These are phyloP conservation scores for Melanotaenia parkinsoni DNA, from an alignment of 2,797 vertebrate genomes.

Conservation along the genomic window DNA sequence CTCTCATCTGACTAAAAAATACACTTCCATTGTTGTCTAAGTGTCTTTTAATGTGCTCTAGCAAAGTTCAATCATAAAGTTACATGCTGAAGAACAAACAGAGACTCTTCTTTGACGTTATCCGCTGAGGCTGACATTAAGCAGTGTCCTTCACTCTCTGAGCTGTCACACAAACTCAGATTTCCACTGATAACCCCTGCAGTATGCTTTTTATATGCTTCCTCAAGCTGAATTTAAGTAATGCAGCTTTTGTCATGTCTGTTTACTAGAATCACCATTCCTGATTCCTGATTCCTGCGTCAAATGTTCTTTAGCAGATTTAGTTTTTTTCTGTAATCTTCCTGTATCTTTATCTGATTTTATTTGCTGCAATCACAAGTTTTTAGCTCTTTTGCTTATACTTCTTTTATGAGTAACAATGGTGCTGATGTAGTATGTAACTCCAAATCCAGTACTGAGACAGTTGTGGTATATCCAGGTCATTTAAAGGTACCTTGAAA, in stretches of 20 bases:
- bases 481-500: too few relatives aligned
- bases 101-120: not conserved
- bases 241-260: not conserved
- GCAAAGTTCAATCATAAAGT: not conserved
- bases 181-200: not conserved
- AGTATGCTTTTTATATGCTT: not conserved
- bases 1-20: too few relatives aligned
- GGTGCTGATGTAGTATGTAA: too few relatives aligned
- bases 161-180: conserved; percentile 6
- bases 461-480: too few relatives aligned
- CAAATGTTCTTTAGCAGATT: not conserved
- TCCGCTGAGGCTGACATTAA: not conserved
- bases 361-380: too few relatives aligned
- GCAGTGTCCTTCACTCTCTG: not conserved
- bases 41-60: not conserved
- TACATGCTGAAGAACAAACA: not conserved
- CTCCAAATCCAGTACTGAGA: too few relatives aligned
- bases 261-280: not conserved
- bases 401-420: too few relatives aligned
- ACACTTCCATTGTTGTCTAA: not conserved
- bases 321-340: not conserved
- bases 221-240: not conserved
- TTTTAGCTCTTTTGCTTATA: too few relatives aligned
- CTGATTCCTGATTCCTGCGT: not conserved
- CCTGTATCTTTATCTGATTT: too few relatives aligned